Percentiles rank a stretch among this genome's conserved stretches.
Evolutionary conservation across 2,888 invertebrate species (phyloP).

Genomic region (Apomyelois bistriatella): DNA sequence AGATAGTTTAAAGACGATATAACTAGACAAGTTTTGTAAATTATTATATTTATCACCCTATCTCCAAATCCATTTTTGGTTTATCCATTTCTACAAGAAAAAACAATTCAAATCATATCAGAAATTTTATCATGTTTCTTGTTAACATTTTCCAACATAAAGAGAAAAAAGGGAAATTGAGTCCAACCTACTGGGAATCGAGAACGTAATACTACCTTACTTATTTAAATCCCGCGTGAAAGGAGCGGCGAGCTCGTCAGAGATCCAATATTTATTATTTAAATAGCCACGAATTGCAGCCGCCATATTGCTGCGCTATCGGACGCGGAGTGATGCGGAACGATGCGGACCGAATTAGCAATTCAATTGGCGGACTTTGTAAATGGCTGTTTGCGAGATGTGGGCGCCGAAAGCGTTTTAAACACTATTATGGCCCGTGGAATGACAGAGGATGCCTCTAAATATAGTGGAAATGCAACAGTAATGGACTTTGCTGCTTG

Average conservation of each 20-base stretch:
- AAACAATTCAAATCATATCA: neutral
- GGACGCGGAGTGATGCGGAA: neutral
- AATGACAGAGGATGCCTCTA: neutral
- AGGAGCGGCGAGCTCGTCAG: neutral
- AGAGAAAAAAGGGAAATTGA: neutral
- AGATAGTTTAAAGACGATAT: too few relatives aligned
- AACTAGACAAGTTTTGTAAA: too few relatives aligned
- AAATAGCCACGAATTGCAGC: slow-evolving; percentile 1
- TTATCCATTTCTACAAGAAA: neutral
- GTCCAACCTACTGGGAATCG: neutral
- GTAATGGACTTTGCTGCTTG: too few relatives aligned
- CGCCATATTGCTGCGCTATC: neutral
- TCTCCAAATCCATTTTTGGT: neutral
- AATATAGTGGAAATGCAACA: neutral
- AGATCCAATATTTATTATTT: slow-evolving; percentile 2
- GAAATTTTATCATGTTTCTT: neutral
- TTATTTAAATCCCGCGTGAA: neutral
- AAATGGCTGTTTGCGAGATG: neutral
- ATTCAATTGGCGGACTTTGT: neutral
- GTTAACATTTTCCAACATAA: neutral
- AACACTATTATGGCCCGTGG: neutral
- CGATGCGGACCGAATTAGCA: neutral
- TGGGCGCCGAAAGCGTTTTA: neutral
- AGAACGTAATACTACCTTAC: neutral
- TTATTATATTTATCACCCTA: too few relatives aligned